Percentiles rank a stretch among this genome's conserved stretches.
These are phyloP conservation scores for Atherinosoma microstoma DNA, from an alignment of 2,797 vertebrate species.

Conservation along the genomic window DNA sequence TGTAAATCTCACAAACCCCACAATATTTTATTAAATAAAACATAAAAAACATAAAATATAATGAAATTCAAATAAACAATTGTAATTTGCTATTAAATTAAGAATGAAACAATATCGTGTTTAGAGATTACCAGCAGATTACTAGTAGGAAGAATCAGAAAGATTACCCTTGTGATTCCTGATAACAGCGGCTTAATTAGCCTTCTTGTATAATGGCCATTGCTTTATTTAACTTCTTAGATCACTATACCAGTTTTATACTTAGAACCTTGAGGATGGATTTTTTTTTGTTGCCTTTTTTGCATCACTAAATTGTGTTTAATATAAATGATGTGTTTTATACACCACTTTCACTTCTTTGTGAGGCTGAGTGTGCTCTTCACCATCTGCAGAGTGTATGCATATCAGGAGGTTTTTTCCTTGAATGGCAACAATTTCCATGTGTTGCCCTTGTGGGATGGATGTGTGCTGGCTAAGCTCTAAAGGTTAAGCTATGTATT, in stretches of 20 bases:
- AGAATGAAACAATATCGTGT: neutral
- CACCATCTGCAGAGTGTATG: neutral
- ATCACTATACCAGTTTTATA: neutral
- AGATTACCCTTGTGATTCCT: too few species aligned
- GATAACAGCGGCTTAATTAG: neutral
- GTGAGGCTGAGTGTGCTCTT: neutral
- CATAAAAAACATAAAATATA: neutral
- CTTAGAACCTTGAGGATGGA: too few species aligned
- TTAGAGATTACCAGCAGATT: neutral
- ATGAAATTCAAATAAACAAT: too few species aligned
- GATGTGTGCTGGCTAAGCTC: neutral
- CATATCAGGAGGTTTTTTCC: too few species aligned
- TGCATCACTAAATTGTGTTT: too few species aligned
- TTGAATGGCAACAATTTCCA: too few species aligned
- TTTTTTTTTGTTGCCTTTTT: too few species aligned
- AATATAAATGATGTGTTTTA: neutral
- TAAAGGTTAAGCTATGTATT: neutral
- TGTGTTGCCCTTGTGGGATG: neutral
- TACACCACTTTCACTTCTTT: neutral
- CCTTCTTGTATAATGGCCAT: neutral
- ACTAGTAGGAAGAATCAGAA: neutral
- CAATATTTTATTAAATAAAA: neutral
- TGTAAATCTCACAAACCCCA: neutral
- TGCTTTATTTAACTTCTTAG: neutral
- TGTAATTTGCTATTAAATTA: neutral